Conservation (phyloP, 92 coral and sea anemone genomes). For the Palythoa heliodiscus region DNA sequence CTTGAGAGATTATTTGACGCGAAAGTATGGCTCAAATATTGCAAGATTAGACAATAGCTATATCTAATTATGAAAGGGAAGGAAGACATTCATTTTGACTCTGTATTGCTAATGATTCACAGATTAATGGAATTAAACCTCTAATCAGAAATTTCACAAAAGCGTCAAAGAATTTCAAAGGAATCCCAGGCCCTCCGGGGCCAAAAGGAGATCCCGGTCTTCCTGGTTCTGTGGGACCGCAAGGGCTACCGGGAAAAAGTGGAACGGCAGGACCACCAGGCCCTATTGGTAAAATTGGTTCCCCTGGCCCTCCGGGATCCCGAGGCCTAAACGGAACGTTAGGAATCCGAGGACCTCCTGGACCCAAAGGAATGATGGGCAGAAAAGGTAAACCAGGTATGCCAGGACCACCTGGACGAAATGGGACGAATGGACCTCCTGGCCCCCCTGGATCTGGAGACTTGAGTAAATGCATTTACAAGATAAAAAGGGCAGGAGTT, state of each 20-base stretch:
- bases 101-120: background rate
- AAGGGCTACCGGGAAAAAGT: background rate
- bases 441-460: conserved; percentile 55
- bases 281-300: conserved; percentile 14
- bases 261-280: conserved; percentile 41
- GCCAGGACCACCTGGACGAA: conserved; percentile 45
- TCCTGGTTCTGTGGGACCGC: background rate
- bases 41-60: too few species aligned
- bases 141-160: background rate
- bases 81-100: background rate
- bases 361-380: background rate
- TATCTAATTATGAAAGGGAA: background rate
- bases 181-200: background rate
- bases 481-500: too few species aligned
- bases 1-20: too few species aligned
- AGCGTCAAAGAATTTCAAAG: background rate
- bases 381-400: conserved; percentile 33
- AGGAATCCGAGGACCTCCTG: conserved; percentile 34
- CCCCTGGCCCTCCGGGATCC: conserved; percentile 5
- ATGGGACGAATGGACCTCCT: conserved; percentile 44
- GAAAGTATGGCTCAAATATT: too few species aligned
- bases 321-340: conserved; percentile 36
- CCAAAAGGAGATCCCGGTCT: background rate
- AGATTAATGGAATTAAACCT: background rate
- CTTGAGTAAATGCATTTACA: conserved; percentile 47